Evolutionary conservation across 1,140 invertebrate genomes (phyloP).

Genomic region (Elymnias hypermnestra): DNA sequence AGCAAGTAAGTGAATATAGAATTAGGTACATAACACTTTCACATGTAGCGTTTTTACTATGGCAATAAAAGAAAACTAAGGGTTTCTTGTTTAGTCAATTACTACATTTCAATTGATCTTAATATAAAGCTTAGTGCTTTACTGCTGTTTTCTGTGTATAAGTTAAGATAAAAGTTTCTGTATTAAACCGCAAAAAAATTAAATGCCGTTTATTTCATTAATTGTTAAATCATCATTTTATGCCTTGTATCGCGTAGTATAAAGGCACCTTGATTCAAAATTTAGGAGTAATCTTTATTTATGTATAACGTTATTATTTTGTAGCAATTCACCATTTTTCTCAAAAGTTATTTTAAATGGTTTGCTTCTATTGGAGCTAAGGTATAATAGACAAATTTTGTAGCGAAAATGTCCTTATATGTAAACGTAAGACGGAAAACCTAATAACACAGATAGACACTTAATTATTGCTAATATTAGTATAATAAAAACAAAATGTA

Average conservation of each 20-base stretch:
- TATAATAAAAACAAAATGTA: neutral
- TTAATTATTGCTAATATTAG: neutral
- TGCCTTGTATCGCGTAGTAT: no score
- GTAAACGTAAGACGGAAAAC: neutral
- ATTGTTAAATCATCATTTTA: neutral
- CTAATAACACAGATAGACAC: no score
- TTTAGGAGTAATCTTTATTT: neutral
- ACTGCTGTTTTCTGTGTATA: no score
- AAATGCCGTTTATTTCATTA: neutral
- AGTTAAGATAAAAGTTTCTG: no score
- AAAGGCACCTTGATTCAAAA: neutral
- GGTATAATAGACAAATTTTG: neutral
- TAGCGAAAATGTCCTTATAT: constrained; percentile 1
- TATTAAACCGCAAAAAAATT: no score
- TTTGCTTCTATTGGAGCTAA: no score
- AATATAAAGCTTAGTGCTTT: no score
- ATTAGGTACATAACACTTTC: neutral
- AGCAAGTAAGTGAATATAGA: no score
- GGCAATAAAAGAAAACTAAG: constrained; percentile 31
- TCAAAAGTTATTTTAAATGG: no score
- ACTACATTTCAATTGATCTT: constrained; percentile 15
- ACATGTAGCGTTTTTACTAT: constrained; percentile 22
- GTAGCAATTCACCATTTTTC: neutral
- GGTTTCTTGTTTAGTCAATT: constrained; percentile 44
- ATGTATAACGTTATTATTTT: neutral